phyloP scores from a whole-genome alignment of 1,140 invertebrate species.

The Macrotrachela quadricornifera region DNA sequence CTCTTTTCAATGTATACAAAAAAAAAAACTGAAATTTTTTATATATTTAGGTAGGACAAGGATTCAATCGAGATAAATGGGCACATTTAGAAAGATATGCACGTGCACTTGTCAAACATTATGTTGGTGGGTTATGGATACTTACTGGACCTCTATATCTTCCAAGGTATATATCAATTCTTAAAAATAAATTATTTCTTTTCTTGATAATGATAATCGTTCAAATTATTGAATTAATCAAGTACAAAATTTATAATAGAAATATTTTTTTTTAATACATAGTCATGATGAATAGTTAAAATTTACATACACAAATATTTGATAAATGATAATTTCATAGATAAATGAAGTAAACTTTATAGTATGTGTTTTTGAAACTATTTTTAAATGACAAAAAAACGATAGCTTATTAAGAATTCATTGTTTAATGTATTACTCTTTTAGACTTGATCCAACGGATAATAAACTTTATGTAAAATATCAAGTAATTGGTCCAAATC shows the following conservation, averaged over 20 bases:
- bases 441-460: constrained; percentile 31
- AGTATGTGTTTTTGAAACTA: constrained; percentile 56
- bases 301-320: too few relatives aligned
- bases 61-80: constrained; percentile 77
- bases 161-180: constrained; percentile 42
- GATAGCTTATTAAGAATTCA: not conserved
- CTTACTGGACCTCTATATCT: constrained; percentile 87
- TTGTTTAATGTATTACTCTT: not conserved
- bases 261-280: too few relatives aligned
- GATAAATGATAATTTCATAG: too few relatives aligned
- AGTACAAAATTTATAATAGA: too few relatives aligned
- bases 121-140: constrained; percentile 62
- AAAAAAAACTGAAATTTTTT: too few relatives aligned
- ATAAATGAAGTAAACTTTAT: too few relatives aligned
- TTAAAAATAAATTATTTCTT: not conserved
- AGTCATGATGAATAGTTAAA: too few relatives aligned
- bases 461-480: constrained; percentile 80
- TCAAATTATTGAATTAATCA: not conserved
- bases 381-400: not conserved
- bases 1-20: too few relatives aligned
- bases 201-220: not conserved
- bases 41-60: constrained; percentile 52
- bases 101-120: constrained; percentile 52
- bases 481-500: constrained; percentile 72
- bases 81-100: constrained; percentile 71